Conservation (phyloP, 2,797 vertebrate species). For the Oryzias sinensis region DNA sequence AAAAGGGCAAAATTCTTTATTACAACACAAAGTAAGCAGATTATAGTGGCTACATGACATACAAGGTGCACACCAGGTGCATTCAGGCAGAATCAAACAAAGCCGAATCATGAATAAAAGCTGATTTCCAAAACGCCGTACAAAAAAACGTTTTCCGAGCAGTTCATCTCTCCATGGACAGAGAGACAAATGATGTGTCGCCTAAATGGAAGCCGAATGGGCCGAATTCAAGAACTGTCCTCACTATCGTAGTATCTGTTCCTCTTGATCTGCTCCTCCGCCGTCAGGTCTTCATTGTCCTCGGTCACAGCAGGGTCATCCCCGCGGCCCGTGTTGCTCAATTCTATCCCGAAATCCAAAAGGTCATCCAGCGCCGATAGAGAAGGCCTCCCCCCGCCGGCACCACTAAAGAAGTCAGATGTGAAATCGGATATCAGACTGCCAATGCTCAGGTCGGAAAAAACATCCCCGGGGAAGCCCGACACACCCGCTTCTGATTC, state of each 20-base stretch:
- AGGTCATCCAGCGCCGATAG: constrained; percentile 69
- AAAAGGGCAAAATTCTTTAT: constrained; percentile 44
- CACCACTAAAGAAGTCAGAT: constrained; percentile 50
- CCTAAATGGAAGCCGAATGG: constrained; percentile 30
- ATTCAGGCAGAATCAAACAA: constrained; percentile 66
- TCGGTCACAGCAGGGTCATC: constrained; percentile 50
- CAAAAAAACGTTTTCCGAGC: constrained; percentile 62
- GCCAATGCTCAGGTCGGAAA: constrained; percentile 67
- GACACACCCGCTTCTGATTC: constrained; percentile 56
- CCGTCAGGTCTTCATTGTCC: constrained; percentile 65
- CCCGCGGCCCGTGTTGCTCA: constrained; percentile 14
- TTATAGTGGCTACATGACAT: constrained; percentile 42
- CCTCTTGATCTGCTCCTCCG: constrained; percentile 84
- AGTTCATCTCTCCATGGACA: constrained; percentile 78
- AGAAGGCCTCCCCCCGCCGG: constrained; percentile 28
- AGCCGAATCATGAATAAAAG: constrained; percentile 57
- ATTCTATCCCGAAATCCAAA: constrained; percentile 73
- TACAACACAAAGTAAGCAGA: constrained; percentile 51
- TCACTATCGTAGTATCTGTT: constrained; percentile 81
- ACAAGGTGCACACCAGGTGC: constrained; percentile 81
- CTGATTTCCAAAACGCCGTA: constrained; percentile 57
- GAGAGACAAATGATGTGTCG: constrained; percentile 33
- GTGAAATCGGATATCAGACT: constrained; percentile 63
- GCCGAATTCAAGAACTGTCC: constrained; percentile 52
- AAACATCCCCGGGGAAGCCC: constrained; percentile 77